Evolutionary conservation across 2,113 vertebrate genomes (phyloP).

Genomic region (Gopherus evgoodei): DNA sequence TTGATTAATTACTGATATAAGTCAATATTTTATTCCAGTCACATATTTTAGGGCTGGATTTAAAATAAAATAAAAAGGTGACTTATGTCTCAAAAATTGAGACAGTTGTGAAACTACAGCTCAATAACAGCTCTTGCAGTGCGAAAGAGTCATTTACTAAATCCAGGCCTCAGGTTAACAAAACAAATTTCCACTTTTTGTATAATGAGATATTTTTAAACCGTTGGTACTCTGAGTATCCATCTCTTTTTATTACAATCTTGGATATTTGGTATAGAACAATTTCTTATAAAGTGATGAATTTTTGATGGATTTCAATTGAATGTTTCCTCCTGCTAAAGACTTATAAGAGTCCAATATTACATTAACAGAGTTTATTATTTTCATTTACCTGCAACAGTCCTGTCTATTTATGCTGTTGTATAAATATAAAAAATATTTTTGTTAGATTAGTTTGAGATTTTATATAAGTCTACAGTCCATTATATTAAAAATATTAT

Average conservation of each 20-base stretch:
- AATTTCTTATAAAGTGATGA: not conserved
- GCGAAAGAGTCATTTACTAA: not conserved
- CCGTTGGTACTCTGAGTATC: not conserved
- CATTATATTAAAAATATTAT: not conserved
- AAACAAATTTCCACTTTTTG: not conserved
- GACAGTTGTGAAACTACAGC: not conserved
- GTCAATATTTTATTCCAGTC: not conserved
- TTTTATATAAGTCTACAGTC: not conserved
- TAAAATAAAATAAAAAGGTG: rapidly evolving
- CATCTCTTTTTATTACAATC: not conserved
- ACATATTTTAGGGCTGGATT: not conserved
- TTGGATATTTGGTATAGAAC: not conserved
- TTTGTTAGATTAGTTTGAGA: not conserved
- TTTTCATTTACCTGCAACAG: not conserved
- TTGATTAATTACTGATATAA: not conserved
- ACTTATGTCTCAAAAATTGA: not conserved
- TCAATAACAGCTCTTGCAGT: rapidly evolving
- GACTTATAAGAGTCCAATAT: not conserved
- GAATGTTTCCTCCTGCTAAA: not conserved
- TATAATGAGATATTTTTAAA: not conserved
- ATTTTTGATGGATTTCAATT: not conserved
- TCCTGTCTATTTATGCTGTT: not conserved
- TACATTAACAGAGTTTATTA: not conserved
- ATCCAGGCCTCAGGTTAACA: not conserved
- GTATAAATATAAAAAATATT: not conserved